Evolutionary conservation across 2,888 invertebrate genomes (phyloP), one percentile per base, ranked within the genome.

Genomic region (Sycophila texana): DNA sequence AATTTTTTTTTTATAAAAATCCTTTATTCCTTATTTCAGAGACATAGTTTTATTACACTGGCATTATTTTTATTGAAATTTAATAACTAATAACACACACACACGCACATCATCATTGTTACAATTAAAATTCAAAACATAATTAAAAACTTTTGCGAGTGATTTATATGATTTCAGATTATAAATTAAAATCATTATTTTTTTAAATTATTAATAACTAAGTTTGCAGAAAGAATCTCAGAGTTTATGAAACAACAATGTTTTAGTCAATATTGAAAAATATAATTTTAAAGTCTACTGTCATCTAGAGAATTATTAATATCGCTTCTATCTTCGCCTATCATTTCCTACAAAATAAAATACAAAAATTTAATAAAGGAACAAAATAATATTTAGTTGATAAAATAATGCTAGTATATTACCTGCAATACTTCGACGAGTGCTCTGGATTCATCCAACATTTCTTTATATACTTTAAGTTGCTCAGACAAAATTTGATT

Each of bases 341-440:
- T 91, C 89, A 95, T 92, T 87, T 95, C 95, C 92, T 94, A 91
- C 10, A 88, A 92, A 86, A 70, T 77, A 83, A 80, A 84, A 67
- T 58, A 58, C 58, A 74, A 83, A 77, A 68, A 75, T 77, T 77
- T 39, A 68, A 68, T 71, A 20, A 74, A 61, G 66, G 61, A 55
- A 14, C 7, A 26, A 26, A 60, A 63, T 16, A 26, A 49, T 14
- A 53, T 49, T 53, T 14, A 58, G 18, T n/a, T 26, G 30, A 66
- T 49, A 63, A 67, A 53, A 53, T 70, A 58, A 61, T 30, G 13
- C 53, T 12, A 22, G 49, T 58, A 53, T 86, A 85, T 39, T 92
- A 94, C 95, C 91, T 95, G 94, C 14, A 96, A 91, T 30, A 96
- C 94, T 91, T 95, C 95, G 47, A 96, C 94, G 82, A 96, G 92